phyloP scores from a whole-genome alignment of 1,140 invertebrate genomes.

The Pissodes strobi region DNA sequence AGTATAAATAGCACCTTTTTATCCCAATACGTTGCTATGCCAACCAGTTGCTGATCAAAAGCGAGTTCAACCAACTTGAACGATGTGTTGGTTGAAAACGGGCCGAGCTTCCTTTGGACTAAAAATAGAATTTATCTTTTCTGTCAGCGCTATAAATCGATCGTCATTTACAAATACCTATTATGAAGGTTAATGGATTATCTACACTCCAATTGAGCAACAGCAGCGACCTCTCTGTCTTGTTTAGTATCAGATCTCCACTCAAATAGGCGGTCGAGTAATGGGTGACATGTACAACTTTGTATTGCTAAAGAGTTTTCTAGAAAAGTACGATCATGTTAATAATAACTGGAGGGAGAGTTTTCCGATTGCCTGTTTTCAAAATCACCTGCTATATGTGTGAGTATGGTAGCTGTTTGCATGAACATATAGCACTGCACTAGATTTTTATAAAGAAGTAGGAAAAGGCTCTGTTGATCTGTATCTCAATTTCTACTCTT shows the following conservation, averaged over 20 bases:
- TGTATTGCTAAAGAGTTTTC: conserved; percentile 39
- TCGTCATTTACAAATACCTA: not conserved
- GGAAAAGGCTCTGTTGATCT: too few species aligned
- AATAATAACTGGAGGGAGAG: conserved; percentile 21
- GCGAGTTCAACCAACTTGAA: not conserved
- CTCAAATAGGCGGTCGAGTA: not conserved
- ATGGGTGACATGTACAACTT: conserved; percentile 31
- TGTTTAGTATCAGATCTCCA: conserved; percentile 15
- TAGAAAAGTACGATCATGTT: conserved; percentile 30
- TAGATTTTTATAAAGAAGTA: too few species aligned
- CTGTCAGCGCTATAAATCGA: not conserved
- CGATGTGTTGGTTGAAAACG: not conserved
- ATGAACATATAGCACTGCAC: not conserved
- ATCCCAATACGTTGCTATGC: not conserved
- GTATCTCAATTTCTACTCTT: too few species aligned
- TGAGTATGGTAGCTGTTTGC: conserved; percentile 1
- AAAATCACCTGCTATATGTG: conserved; percentile 30
- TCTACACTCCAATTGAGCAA: conserved; percentile 6
- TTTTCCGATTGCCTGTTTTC: conserved; percentile 37
- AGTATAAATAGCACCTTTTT: conserved; percentile 1
- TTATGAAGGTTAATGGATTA: not conserved
- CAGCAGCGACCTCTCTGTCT: conserved; percentile 3
- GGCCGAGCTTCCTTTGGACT: conserved; percentile 6
- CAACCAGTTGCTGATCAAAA: conserved; percentile 10
- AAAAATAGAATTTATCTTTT: conserved; percentile 16